Base-by-base conservation (phyloP, 2,113 vertebrate genomes). In the rat (Rattus norvegicus) region DNA sequence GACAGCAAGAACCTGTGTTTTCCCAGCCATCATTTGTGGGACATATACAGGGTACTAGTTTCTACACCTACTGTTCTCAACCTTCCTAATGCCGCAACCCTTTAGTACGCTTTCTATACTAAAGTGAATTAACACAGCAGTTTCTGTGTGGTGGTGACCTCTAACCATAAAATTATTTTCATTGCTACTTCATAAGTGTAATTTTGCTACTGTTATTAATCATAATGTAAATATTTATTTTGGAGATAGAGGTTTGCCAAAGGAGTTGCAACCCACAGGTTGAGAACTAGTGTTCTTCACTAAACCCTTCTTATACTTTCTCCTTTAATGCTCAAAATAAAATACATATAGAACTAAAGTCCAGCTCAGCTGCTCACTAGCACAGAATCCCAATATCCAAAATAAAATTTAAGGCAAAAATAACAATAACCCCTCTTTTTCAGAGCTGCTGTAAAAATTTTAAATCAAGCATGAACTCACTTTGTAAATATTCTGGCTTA, bases 401-500 rank as follows among this genome's bases (percentile, higher is more conserved):
- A 67, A 19, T 16, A 84, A 77, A 76, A 47, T 69, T 87, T 86
- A 73, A 69, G 30, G 92, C 20, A 47, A 10, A 30, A 91, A 22
- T 70, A 75, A 63, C 28, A 93, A 65, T 14, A 93, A 76, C 70
- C 39, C 28, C 76, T 69, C 88, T 92, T 92, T 88, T 70, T 69
- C 61, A 73, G 56, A 43, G 59, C 59, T 81, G 52, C 10, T 69
- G 24, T 63, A 36, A 93, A 93, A 20, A 91, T 20, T 86, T 86
- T 88, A 85, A 93, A 87, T 0, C 26, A 11, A 49, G 19, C 16
- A 52, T 30, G 76, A 90, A 85, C 43, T 80, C 17, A 72, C 16
- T 75, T 54, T 85, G 33, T 91, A 95, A 91, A 80, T 89, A 39
- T 88, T 63, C 43, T 90, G 77, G 39, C 49, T 84, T 69, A 56